Evolutionary conservation across 2,888 invertebrate genomes (phyloP), one percentile per base, ranked within the genome.

Genomic region (Hyposoter dolosus): DNA sequence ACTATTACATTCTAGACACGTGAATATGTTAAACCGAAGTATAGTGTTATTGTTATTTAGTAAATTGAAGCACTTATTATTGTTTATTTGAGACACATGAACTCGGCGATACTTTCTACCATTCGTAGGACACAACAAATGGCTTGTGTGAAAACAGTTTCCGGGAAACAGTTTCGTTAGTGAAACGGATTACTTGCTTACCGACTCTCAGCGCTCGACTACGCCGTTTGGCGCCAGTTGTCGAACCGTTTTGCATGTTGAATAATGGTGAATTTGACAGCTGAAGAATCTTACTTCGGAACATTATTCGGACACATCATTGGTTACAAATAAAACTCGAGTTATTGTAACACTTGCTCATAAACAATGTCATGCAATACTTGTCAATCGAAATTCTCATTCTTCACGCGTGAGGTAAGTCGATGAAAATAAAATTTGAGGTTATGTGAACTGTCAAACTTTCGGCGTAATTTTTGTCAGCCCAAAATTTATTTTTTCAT

Each of bases 381-480:
- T 50, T 97, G 97, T 94, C 95, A 95, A 87, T 95, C 95, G 88
- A 95, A 96, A 91, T 97, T 96, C 94, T 96, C 96, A 82, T 95
- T 97, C 84, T 96, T 97, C 89, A 96, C 96, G 77, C 96, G 96
- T 93, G 97, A 97, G 95, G 97, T 96, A 95, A 93, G 92, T 75
- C 43, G 74, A 77, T 66, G 45, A 9, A 50, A 32, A 80, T 40
- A 50, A 32, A 50, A 84, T 74, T 84, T 43, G 56, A 87, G 85
- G 77, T 83, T 83, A 84, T 69, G 45, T 47, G 65, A 83, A 19
- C 72, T 79, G 83, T 86, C 81, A 81, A 69, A 79, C 19, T 76
- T 50, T 19, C 19, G 65, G 63, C 47, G 78, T 72, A 76, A 76
- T 68, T 19, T 3, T 66, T 43, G 68, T 60, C 75, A 28, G 60